Evolutionary conservation across 64 coral and sea anemone genomes (phyloP).

Genomic region (Porites lutea): DNA sequence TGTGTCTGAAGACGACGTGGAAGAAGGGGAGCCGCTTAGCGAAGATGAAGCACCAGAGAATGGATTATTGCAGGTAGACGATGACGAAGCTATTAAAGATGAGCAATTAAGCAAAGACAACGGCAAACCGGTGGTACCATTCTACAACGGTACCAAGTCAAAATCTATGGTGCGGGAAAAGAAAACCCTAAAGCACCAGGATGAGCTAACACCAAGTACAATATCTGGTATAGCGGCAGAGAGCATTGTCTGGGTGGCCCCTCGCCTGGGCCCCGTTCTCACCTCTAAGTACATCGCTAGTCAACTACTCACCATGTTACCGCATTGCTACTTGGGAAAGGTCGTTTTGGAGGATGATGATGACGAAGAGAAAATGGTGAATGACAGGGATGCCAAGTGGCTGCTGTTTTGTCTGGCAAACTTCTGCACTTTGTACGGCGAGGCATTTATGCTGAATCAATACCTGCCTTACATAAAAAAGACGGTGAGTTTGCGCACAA

Average conservation of each 20-base stretch:
- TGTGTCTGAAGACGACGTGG: neutral
- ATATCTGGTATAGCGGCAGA: constrained; percentile 88
- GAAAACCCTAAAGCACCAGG: constrained; percentile 1
- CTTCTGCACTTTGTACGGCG: constrained; percentile 82
- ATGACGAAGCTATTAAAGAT: neutral
- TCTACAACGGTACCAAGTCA: constrained; percentile 41
- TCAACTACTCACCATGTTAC: constrained; percentile 79
- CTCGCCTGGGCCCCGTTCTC: constrained; percentile 80
- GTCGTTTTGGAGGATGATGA: constrained; percentile 59
- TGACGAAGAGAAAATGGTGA: constrained; percentile 48
- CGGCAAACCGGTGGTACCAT: neutral
- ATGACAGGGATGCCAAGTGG: constrained; percentile 93
- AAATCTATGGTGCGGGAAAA: neutral
- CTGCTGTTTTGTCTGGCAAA: constrained; percentile 78
- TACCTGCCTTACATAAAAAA: constrained; percentile 83
- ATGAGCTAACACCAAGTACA: constrained; percentile 58
- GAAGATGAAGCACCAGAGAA: constrained; percentile 10
- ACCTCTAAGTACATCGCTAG: constrained; percentile 78
- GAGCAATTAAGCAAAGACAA: neutral
- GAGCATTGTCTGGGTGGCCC: constrained; percentile 81
- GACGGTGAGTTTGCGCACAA: constrained; percentile 58
- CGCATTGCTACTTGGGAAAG: constrained; percentile 83
- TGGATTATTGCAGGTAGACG: neutral
- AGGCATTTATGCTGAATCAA: constrained; percentile 90
- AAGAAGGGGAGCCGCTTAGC: neutral